These are phyloP conservation scores for Caiman crocodilus DNA, from an alignment of 2,797 vertebrate genomes.

Conservation along the genomic window DNA sequence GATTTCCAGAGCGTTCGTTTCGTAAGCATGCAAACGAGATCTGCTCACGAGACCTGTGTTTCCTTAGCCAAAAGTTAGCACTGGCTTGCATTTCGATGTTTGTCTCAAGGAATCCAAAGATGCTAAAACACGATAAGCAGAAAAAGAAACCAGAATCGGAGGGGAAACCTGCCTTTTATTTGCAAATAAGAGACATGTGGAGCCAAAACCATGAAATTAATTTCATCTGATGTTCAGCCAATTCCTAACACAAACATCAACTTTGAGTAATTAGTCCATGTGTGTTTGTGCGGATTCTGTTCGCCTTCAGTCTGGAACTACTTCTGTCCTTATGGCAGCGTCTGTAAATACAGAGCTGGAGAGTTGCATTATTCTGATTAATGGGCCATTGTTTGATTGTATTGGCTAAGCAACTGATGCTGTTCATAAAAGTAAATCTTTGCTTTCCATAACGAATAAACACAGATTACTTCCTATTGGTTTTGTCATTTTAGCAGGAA, in stretches of 20 bases:
- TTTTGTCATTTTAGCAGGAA: constrained; percentile 1
- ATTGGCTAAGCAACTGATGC: constrained; percentile 11
- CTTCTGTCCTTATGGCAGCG: constrained; percentile 65
- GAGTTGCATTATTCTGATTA: constrained; percentile 26
- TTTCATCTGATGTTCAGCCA: constrained; percentile 74
- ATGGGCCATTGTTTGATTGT: constrained; percentile 37
- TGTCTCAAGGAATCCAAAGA: constrained; percentile 78
- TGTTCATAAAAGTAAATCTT: constrained; percentile 33
- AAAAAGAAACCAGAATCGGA: constrained; percentile 27
- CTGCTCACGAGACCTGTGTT: constrained; percentile 26
- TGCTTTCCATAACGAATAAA: constrained; percentile 38
- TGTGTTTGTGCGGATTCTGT: constrained; percentile 65
- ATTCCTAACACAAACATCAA: constrained; percentile 65
- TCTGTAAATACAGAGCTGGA: not conserved
- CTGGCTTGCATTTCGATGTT: constrained; percentile 76
- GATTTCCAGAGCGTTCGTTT: constrained; percentile 21
- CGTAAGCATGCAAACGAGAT: not conserved
- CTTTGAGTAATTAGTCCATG: constrained; percentile 66
- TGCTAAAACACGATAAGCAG: constrained; percentile 18
- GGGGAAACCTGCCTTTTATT: constrained; percentile 53
- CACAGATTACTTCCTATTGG: not conserved
- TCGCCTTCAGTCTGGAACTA: constrained; percentile 61
- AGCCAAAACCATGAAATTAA: constrained; percentile 57
- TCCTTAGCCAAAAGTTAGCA: constrained; percentile 55
- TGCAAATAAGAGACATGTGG: constrained; percentile 63